phyloP scores from a whole-genome alignment of 2,888 invertebrate species.

The Caenorhabditis macrosperma region DNA sequence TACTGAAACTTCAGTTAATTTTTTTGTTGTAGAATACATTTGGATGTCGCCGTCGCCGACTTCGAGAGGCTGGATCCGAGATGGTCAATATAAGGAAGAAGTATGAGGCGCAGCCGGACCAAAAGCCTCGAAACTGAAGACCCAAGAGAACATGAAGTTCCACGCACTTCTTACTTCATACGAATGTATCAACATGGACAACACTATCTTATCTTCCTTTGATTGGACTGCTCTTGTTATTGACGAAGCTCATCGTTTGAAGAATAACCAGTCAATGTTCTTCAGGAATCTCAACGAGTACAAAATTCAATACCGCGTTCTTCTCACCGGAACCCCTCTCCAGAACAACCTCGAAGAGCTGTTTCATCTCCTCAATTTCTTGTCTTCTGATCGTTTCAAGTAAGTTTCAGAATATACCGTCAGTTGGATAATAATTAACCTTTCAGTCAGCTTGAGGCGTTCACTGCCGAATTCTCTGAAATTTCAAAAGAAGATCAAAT shows the following conservation, averaged over 20 bases:
- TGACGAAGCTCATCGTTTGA: slow-evolving; percentile 98
- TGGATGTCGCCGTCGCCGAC: too few relatives aligned
- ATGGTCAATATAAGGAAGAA: slow-evolving; percentile 90
- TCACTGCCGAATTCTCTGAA: slow-evolving; percentile 98
- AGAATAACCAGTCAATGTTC: slow-evolving; percentile 92
- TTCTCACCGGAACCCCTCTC: slow-evolving; percentile 97
- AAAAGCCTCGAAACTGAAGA: slow-evolving; percentile 84
- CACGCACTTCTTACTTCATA: slow-evolving; percentile 98
- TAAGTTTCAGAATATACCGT: slow-evolving; percentile 70
- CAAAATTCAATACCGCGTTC: slow-evolving; percentile 92
- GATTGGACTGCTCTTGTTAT: slow-evolving; percentile 99
- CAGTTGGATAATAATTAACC: neutral
- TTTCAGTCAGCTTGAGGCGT: slow-evolving; percentile 87
- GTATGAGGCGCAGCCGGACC: slow-evolving; percentile 93
- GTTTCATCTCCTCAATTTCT: slow-evolving; percentile 97
- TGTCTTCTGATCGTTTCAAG: slow-evolving; percentile 95
- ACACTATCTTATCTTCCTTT: slow-evolving; percentile 95
- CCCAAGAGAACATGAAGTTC: slow-evolving; percentile 85
- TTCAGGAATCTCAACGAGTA: slow-evolving; percentile 86
- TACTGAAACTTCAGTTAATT: too few relatives aligned
- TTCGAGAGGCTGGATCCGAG: too few relatives aligned
- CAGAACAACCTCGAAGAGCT: slow-evolving; percentile 99
- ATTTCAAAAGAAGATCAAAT: slow-evolving; percentile 99
- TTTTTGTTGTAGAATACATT: too few relatives aligned
- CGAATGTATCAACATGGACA: slow-evolving; percentile 96